Evolutionary conservation across 2,888 invertebrate genomes (phyloP).

Genomic region (Ormyrus thymus): DNA sequence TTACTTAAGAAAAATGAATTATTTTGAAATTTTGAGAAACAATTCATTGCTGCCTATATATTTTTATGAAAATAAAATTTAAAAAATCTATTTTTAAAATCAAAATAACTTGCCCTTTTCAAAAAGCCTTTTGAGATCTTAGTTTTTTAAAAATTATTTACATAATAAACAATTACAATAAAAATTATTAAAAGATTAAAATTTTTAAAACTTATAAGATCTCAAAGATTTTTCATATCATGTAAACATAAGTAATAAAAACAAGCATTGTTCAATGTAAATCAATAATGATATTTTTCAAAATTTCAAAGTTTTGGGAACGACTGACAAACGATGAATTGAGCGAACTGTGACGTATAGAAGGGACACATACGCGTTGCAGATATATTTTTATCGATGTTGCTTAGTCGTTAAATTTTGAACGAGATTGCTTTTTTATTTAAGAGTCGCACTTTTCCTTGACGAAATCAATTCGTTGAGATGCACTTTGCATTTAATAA

Average conservation of each 20-base stretch:
- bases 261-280: slow-evolving; percentile 7
- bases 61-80: slow-evolving; percentile 35
- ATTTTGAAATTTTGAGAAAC: slow-evolving; percentile 52
- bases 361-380: slow-evolving; percentile 47
- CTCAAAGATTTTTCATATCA: slow-evolving; percentile 35
- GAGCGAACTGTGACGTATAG: slow-evolving; percentile 57
- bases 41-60: slow-evolving; percentile 28
- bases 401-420: slow-evolving; percentile 68
- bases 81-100: slow-evolving; percentile 26
- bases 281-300: slow-evolving; percentile 44
- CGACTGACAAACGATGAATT: slow-evolving; percentile 15
- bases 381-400: slow-evolving; percentile 66
- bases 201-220: slow-evolving; percentile 35
- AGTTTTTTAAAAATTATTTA: slow-evolving; percentile 14
- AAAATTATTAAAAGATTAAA: slow-evolving; percentile 13
- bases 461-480: slow-evolving; percentile 33
- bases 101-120: slow-evolving; percentile 4
- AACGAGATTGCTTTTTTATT: slow-evolving; percentile 47
- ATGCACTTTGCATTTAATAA: slow-evolving; percentile 50
- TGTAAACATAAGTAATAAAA: slow-evolving; percentile 15
- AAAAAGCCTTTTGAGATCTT: slow-evolving; percentile 19
- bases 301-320: slow-evolving; percentile 42
- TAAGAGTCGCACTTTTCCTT: slow-evolving; percentile 34
- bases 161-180: background rate
- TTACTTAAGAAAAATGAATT: slow-evolving; percentile 46